These are phyloP conservation scores for Tenthredo notha DNA, from an alignment of 2,888 invertebrate genomes.

Conservation along the genomic window DNA sequence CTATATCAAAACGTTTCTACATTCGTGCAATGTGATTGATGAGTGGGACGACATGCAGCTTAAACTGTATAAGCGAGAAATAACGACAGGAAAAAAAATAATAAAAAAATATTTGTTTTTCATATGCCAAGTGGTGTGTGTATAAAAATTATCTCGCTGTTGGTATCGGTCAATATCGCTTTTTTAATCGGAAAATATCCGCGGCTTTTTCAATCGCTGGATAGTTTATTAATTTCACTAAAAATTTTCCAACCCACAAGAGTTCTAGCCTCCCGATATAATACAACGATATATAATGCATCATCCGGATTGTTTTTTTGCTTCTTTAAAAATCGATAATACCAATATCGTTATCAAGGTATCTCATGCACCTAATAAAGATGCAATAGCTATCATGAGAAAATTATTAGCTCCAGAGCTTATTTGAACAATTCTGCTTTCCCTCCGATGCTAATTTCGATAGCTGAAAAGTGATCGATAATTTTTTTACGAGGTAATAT, in stretches of 20 bases:
- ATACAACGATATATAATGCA: not conserved
- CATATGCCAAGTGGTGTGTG: not conserved
- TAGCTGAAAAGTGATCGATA: not conserved
- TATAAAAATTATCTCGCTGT: not conserved
- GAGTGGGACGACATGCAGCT: slow-evolving; percentile 16
- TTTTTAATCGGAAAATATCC: not conserved
- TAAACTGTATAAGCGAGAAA: slow-evolving; percentile 14
- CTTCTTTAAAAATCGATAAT: not conserved
- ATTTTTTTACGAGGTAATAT: not conserved
- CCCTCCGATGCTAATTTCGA: not conserved
- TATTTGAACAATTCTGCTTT: not conserved
- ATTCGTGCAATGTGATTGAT: slow-evolving; percentile 3
- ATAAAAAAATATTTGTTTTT: slow-evolving; percentile 10
- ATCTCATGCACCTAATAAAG: not conserved
- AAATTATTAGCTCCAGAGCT: not conserved
- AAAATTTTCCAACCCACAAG: not conserved
- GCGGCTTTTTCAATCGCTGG: not conserved
- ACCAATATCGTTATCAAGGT: not conserved
- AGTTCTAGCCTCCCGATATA: not conserved
- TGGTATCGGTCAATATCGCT: not conserved
- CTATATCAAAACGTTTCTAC: not conserved
- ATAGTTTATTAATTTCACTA: not conserved
- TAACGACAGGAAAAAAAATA: not conserved
- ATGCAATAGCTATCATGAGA: not conserved
- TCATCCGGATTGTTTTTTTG: not conserved